phyloP scores from a whole-genome alignment of 37 sponge, comb jelly and placozoan species.

The Cliona cf. orientalis region DNA sequence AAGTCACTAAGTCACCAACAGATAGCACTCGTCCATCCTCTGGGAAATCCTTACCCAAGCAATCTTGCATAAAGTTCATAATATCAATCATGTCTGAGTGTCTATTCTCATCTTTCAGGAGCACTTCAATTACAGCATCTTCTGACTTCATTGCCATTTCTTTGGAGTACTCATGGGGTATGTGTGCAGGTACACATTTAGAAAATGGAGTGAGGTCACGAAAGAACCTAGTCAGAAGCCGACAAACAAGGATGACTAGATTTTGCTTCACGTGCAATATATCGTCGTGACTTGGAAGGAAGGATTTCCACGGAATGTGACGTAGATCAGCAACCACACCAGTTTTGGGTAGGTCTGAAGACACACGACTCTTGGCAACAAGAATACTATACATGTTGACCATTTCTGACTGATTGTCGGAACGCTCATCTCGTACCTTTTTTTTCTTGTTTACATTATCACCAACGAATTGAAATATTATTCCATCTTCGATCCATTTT shows the following conservation, averaged over 20 bases:
- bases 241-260: conserved; percentile 29
- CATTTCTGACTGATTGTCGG: conserved; percentile 19
- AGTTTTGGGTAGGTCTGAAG: not conserved
- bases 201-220: conserved; percentile 1
- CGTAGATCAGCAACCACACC: not conserved
- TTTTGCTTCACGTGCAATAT: not conserved
- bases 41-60: conserved; percentile 9
- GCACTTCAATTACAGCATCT: too few relatives aligned
- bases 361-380: conserved; percentile 15
- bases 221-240: conserved; percentile 25
- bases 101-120: too few relatives aligned
- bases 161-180: too few relatives aligned
- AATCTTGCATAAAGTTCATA: conserved; percentile 29
- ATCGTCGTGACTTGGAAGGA: conserved; percentile 21
- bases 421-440: conserved; percentile 14
- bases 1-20: conserved; percentile 46
- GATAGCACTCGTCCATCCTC: conserved; percentile 17
- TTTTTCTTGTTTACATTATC: conserved; percentile 38
- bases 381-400: conserved; percentile 40
- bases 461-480: not conserved
- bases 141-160: too few relatives aligned
- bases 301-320: not conserved
- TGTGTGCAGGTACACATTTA: not conserved
- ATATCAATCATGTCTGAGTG: too few relatives aligned
- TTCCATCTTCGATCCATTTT: not conserved